Conservation (phyloP, 2,888 invertebrate species). For the Mycalesis mineus region DNA sequence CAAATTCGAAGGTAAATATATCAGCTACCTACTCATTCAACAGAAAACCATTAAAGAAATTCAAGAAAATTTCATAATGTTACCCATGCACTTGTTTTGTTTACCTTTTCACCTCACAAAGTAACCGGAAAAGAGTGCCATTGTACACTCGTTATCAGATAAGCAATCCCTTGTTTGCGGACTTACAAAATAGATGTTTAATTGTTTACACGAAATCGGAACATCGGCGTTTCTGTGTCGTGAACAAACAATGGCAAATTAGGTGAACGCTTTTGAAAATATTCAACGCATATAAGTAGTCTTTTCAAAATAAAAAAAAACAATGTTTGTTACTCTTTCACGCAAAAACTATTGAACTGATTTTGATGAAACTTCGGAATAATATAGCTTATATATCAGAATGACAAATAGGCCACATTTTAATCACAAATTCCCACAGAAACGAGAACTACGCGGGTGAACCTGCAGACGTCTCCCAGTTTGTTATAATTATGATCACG, state of each 20-base stretch:
- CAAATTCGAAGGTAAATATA: no score
- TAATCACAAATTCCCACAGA: no score
- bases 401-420: no score
- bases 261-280: slow-evolving; percentile 47
- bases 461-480: no score
- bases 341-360: not conserved
- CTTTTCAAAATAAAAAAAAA: slow-evolving; percentile 23
- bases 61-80: slow-evolving; percentile 9
- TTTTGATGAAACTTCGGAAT: no score
- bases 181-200: slow-evolving; percentile 23
- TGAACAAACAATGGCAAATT: slow-evolving; percentile 49
- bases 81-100: not conserved
- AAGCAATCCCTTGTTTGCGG: slow-evolving; percentile 36
- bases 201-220: slow-evolving; percentile 30
- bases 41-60: slow-evolving; percentile 8
- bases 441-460: no score
- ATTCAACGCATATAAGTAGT: slow-evolving; percentile 7
- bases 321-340: not conserved
- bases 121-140: slow-evolving; percentile 19
- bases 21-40: not conserved
- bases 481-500: no score
- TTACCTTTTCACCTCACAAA: slow-evolving; percentile 27
- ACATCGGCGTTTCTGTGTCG: slow-evolving; percentile 48
- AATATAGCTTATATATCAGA: no score
- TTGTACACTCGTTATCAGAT: slow-evolving; percentile 41